Evolutionary conservation across 30 jellyfish, hydroid and myxozoan species (phyloP).

Genomic region (Pelagia noctiluca): DNA sequence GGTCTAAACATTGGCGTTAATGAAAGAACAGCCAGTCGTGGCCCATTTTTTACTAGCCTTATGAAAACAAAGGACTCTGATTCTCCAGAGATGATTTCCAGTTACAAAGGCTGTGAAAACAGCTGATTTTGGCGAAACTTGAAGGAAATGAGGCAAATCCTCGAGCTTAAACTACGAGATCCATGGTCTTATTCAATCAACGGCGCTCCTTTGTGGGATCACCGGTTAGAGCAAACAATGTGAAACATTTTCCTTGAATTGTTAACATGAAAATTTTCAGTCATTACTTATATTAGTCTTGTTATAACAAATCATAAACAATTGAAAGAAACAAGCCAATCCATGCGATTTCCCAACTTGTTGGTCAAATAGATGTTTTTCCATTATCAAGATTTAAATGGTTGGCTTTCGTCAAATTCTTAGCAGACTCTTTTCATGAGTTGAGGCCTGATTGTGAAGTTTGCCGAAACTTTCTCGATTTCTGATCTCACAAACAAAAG

Average conservation of each 20-base stretch:
- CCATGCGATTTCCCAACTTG: neutral
- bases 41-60: constrained; percentile 35
- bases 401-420: no score
- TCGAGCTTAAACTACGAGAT: constrained; percentile 50
- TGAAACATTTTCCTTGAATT: constrained; percentile 55
- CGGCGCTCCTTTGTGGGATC: constrained; percentile 73
- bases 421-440: no score
- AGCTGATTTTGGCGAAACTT: constrained; percentile 63
- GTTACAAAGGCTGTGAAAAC: constrained; percentile 25
- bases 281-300: neutral
- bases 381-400: no score
- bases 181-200: constrained; percentile 68
- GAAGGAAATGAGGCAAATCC: constrained; percentile 74
- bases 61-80: neutral
- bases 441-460: no score
- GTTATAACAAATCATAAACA: no score
- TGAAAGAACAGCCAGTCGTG: no score
- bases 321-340: no score
- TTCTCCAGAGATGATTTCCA: no score
- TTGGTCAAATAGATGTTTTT: no score
- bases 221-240: constrained; percentile 67
- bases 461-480: no score
- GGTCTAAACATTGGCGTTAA: no score
- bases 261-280: neutral
- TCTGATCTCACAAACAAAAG: no score